Evolutionary conservation across 37 sponge, comb jelly and placozoan species (phyloP), one percentile per base, ranked within the genome.

Genomic region (Beroe ovata): DNA sequence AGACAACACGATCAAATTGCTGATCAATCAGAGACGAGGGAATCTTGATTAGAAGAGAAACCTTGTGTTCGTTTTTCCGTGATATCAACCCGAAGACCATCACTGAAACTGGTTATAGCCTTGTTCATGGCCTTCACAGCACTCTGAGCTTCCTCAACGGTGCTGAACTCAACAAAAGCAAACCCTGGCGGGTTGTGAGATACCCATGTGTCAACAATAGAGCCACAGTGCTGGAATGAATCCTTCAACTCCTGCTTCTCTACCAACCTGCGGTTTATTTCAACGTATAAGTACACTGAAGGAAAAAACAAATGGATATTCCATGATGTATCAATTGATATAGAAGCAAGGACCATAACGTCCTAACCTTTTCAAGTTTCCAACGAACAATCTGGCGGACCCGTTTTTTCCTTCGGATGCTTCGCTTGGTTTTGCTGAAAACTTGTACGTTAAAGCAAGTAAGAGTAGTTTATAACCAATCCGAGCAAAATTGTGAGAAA

Each of bases 81-180:
- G 1, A 66, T 29, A 6, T 66, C 69, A 1, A 66, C 36, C 36
- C 34, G 29, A 18, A 66, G 35, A 34, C 36, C 1, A 34, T 66
- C 69, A 33, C 69, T 66, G 36, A 66, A 66, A 30, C 34, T 47
- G 54, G 54, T 47, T 11, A 47, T 47, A 11, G 54, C 54, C 54
- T 47, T 47, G 54, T 11, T 47, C 54, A 47, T 47, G 11, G 54
- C 54, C 11, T 11, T 47, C 11, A 47, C 54, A 47, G 69, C 69
- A 33, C 36, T 66, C 69, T 66, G 69, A 66, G 69, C 69, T 4
- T 25, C 25, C 84, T 77, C 84, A 30, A 40, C 14, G 23, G 35
- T 25, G 6, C 2, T n/a, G 38, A 77, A 77, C 84, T 77, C 38
- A 1, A 77, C 47, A 77, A 77, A 77, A 37, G 47, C 84, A 41